Conservation (phyloP, 2,113 vertebrate species). For the Probosciger aterrimus region DNA sequence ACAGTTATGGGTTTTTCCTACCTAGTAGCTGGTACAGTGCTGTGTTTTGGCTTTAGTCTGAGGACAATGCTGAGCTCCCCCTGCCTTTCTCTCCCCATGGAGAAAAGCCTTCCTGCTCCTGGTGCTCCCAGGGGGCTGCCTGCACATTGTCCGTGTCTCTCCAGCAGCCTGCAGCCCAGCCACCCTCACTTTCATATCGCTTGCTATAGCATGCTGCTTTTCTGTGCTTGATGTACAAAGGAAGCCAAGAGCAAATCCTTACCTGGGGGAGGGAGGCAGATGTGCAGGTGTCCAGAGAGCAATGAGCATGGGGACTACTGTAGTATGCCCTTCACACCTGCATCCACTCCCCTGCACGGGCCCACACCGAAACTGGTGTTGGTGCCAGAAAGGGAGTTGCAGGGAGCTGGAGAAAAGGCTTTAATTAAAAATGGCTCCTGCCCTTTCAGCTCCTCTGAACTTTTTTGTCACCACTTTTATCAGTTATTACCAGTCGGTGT, state of each 20-base stretch:
- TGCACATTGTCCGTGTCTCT: background rate
- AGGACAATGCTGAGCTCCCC: background rate
- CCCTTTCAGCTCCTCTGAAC: background rate
- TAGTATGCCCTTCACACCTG: rapidly evolving
- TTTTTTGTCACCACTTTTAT: background rate
- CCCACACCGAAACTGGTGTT: background rate
- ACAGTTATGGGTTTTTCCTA: background rate
- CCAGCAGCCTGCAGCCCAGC: background rate
- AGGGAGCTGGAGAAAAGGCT: background rate
- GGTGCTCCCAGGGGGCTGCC: background rate
- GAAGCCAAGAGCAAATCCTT: rapidly evolving
- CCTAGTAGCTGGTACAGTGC: background rate
- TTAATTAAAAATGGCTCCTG: background rate
- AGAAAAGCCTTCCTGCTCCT: background rate
- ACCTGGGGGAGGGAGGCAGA: background rate
- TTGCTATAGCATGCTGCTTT: background rate
- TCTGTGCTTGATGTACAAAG: background rate
- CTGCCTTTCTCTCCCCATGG: background rate
- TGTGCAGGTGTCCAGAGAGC: rapidly evolving
- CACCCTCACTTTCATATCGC: background rate
- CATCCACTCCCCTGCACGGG: rapidly evolving
- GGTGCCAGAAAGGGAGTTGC: background rate
- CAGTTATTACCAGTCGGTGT: background rate
- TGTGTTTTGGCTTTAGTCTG: background rate
- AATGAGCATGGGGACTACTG: rapidly evolving